Evolutionary conservation across 2,113 vertebrate species (phyloP).

Genomic region (Charadrius vociferus): DNA sequence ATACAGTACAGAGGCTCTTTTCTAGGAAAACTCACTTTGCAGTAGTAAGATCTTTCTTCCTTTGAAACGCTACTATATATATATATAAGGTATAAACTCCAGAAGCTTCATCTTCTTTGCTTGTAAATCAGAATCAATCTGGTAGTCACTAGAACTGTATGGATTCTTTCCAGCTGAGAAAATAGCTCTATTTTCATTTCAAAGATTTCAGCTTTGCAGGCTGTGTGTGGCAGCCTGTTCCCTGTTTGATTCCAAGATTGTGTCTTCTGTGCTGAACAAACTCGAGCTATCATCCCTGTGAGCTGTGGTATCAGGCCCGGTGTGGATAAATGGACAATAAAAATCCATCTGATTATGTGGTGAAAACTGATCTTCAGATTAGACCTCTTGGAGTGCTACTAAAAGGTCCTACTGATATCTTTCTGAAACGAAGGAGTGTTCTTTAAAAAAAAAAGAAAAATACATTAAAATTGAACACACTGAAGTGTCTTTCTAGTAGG

Average conservation of each 20-base stretch:
- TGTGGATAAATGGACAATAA: background rate
- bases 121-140: background rate
- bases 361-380: background rate
- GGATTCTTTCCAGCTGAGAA: background rate
- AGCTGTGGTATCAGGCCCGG: background rate
- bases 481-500: background rate
- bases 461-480: background rate
- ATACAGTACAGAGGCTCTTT: background rate
- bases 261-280: background rate
- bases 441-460: background rate
- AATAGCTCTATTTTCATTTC: background rate
- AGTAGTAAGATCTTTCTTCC: background rate
- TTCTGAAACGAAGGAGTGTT: background rate
- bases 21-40: background rate
- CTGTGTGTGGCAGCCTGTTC: background rate
- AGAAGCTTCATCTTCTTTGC: background rate
- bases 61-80: background rate
- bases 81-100: background rate
- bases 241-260: background rate
- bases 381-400: background rate
- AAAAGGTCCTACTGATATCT: background rate
- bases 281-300: background rate
- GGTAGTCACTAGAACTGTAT: background rate
- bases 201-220: background rate
- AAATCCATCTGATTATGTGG: background rate